These are phyloP conservation scores for Isoperla grammatica DNA, from an alignment of 2,888 invertebrate genomes.

Conservation along the genomic window DNA sequence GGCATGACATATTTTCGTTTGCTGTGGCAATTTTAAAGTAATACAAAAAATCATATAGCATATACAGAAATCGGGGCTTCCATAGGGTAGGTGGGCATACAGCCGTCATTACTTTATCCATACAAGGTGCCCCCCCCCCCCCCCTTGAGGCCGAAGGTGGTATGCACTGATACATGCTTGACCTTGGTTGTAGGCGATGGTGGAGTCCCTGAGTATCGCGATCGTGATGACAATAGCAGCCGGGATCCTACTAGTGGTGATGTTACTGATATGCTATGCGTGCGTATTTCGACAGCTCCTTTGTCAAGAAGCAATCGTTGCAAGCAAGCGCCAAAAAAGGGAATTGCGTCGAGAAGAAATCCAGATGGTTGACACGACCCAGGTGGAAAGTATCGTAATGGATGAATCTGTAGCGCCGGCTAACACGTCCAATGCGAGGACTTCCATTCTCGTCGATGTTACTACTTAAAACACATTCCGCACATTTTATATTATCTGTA, in stretches of 20 bases:
- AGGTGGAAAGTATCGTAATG: conserved; percentile 15
- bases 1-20: too few species aligned
- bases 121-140: too few species aligned
- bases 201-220: conserved; percentile 53
- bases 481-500: too few species aligned
- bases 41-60: too few species aligned
- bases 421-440: not conserved
- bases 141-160: too few species aligned
- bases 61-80: too few species aligned
- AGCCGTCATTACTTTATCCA: too few species aligned
- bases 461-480: too few species aligned
- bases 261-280: conserved; percentile 59
- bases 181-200: too few species aligned
- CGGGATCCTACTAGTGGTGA: conserved; percentile 55
- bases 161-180: too few species aligned
- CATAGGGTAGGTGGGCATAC: too few species aligned
- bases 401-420: not conserved
- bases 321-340: conserved; percentile 38
- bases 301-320: conserved; percentile 48
- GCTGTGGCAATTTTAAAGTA: too few species aligned
- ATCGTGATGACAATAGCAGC: conserved; percentile 55
- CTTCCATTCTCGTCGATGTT: not conserved
- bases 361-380: conserved; percentile 22
- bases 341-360: conserved; percentile 38
- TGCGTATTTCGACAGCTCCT: conserved; percentile 60